phyloP scores from a whole-genome alignment of 2,797 vertebrate genomes.

The Urocyon cinereoargenteus region DNA sequence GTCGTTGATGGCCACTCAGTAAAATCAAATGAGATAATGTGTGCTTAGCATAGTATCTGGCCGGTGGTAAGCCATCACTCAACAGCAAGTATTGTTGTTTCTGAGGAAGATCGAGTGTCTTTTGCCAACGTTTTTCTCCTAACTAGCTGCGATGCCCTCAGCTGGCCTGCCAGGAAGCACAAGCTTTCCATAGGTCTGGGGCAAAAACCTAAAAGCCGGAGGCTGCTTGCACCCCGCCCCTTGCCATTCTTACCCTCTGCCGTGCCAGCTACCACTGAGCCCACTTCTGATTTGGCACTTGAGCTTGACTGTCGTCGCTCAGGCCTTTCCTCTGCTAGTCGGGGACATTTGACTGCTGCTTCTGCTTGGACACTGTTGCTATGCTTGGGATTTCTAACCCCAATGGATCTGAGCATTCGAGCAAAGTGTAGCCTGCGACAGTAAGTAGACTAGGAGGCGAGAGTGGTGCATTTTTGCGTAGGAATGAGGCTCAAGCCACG shows the following conservation, averaged over 20 bases:
- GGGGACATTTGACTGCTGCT: conserved; percentile 60
- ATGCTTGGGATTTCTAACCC: conserved; percentile 80
- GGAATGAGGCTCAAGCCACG: neutral
- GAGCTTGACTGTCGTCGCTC: conserved; percentile 50
- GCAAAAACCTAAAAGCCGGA: neutral
- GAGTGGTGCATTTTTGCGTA: conserved; percentile 66
- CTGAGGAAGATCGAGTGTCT: neutral
- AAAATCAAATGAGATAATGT: neutral
- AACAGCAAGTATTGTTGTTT: neutral
- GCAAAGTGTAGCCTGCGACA: conserved; percentile 47
- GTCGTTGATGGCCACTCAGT: neutral
- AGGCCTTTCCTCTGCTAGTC: conserved; percentile 37
- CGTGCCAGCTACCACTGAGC: neutral
- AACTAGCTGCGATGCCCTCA: neutral
- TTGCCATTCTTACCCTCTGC: neutral
- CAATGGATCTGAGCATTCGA: conserved; percentile 64
- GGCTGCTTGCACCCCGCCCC: neutral
- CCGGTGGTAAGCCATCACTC: neutral
- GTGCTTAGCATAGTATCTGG: neutral
- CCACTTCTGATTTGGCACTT: conserved; percentile 39
- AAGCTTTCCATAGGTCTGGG: neutral
- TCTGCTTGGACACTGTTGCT: conserved; percentile 83
- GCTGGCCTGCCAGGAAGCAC: neutral
- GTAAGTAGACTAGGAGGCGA: conserved; percentile 60
- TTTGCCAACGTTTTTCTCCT: neutral